Evolutionary conservation across 2,113 vertebrate species (phyloP).

Genomic region (Choloepus hoffmanni): DNA sequence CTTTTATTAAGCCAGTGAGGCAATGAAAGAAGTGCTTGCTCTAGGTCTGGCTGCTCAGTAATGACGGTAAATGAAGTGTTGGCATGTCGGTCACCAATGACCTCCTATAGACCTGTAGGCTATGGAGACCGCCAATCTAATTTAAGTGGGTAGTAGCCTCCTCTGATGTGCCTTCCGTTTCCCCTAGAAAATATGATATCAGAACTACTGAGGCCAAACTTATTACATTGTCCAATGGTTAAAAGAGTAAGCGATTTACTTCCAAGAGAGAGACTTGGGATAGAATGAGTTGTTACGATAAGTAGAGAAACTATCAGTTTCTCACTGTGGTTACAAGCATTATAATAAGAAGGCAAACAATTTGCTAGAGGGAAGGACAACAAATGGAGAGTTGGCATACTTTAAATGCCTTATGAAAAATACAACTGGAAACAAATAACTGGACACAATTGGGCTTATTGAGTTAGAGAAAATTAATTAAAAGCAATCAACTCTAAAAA

Average conservation of each 20-base stretch:
- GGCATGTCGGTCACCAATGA: not conserved
- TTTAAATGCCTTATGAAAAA: not conserved
- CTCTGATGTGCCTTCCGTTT: constrained; percentile 55
- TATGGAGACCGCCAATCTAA: not conserved
- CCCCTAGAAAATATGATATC: not conserved
- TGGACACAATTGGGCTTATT: not conserved
- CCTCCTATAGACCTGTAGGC: not conserved
- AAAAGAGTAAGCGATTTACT: constrained; percentile 58
- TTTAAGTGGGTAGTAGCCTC: constrained; percentile 51
- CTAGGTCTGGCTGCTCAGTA: constrained; percentile 60
- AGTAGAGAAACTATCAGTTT: constrained; percentile 28
- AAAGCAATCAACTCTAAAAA: not conserved
- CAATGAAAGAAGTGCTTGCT: constrained; percentile 45
- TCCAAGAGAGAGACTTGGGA: constrained; percentile 51
- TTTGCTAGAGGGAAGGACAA: not conserved
- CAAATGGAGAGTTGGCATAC: not conserved
- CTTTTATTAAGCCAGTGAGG: constrained; percentile 60
- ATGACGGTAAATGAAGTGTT: not conserved
- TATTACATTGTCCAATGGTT: constrained; percentile 11
- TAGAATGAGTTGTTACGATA: not conserved
- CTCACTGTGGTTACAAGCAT: not conserved
- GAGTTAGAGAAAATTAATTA: not conserved
- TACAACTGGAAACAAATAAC: not conserved
- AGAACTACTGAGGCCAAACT: constrained; percentile 53
- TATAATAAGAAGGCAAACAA: not conserved